Conservation (phyloP, 2,113 vertebrate species). For the crab-eating macaque (Macaca fascicularis) region DNA sequence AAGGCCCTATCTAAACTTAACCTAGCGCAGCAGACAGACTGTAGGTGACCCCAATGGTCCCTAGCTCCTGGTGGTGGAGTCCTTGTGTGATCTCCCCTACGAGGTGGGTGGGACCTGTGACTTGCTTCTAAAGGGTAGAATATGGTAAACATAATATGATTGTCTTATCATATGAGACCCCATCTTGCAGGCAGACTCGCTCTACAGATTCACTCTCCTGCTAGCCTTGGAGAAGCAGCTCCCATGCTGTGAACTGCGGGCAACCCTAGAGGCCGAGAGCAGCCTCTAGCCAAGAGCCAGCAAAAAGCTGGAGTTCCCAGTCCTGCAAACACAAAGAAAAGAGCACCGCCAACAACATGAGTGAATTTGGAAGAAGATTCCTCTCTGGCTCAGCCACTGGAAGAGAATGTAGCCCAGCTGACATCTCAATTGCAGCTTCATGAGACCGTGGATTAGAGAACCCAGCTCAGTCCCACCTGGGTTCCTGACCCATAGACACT, state of each 20-base stretch:
- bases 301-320: background rate
- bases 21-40: background rate
- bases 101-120: background rate
- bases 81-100: background rate
- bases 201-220: background rate
- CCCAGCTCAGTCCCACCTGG: too few relatives aligned
- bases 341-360: background rate
- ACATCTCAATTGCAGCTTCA: background rate
- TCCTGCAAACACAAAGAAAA: background rate
- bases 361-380: background rate
- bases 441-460: background rate
- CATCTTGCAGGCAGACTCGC: accelerated
- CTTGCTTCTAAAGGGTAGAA: background rate
- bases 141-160: background rate
- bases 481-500: background rate
- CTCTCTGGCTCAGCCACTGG: background rate
- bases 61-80: accelerated
- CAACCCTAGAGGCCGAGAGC: background rate
- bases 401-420: accelerated
- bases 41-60: background rate
- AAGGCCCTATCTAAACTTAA: background rate
- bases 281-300: background rate
- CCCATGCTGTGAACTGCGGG: background rate
- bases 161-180: background rate
- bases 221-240: background rate